Conservation (phyloP, 2,797 vertebrate species). For the Anisognathus igniventris region DNA sequence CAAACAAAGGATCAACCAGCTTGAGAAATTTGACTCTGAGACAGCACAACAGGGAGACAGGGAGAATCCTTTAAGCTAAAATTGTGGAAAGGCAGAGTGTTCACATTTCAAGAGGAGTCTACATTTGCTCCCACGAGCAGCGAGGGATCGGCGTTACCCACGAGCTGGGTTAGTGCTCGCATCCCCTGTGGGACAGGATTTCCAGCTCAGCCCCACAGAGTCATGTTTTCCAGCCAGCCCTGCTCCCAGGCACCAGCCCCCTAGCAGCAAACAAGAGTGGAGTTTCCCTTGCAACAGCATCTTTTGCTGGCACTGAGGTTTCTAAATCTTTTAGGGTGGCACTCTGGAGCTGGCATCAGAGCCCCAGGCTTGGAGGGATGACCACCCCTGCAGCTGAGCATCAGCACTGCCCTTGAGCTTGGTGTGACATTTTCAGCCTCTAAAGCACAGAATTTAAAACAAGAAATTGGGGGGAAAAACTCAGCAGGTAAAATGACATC, state of each 20-base stretch:
- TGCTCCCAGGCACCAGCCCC: neutral
- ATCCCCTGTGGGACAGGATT: neutral
- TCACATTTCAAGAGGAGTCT: neutral
- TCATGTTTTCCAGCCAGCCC: neutral
- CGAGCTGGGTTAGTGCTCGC: neutral
- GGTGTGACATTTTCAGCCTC: neutral
- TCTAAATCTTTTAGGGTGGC: neutral
- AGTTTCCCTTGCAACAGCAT: neutral
- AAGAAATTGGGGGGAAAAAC: neutral
- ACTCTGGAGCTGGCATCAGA: neutral
- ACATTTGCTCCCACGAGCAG: neutral
- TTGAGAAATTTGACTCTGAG: slow-evolving; percentile 1
- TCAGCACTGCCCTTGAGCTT: neutral
- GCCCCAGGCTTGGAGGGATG: neutral
- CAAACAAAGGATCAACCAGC: neutral
- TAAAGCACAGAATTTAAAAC: neutral
- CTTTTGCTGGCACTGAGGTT: neutral
- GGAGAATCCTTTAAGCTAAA: neutral
- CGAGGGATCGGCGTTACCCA: neutral
- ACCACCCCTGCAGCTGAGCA: neutral
- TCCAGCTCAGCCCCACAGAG: neutral
- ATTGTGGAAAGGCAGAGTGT: neutral
- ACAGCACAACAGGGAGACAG: neutral
- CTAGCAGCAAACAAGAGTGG: neutral
- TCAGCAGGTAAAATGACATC: neutral